Conservation (phyloP, 2,888 invertebrate species). For the Galerucella calmariensis region DNA sequence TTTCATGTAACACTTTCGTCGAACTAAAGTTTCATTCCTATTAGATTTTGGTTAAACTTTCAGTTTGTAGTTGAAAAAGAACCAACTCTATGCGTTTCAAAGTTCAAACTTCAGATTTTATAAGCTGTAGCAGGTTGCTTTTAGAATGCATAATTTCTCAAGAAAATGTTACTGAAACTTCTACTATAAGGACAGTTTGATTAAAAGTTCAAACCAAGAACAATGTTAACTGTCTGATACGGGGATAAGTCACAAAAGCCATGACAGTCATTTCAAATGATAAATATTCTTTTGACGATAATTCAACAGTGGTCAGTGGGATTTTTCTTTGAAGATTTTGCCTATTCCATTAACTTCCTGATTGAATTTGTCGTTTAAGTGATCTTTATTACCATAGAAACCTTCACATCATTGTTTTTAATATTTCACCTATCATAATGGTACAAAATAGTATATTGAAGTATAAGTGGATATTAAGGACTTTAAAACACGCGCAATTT, state of each 20-base stretch:
- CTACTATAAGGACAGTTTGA: neutral
- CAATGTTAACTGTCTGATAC: neutral
- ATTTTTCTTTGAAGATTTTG: too few species aligned
- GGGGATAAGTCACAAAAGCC: neutral
- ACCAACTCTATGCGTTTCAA: neutral
- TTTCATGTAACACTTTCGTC: neutral
- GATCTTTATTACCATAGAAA: too few species aligned
- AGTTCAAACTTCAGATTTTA: neutral
- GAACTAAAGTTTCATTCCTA: neutral
- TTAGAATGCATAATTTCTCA: neutral
- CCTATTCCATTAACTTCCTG: too few species aligned
- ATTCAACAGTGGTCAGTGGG: too few species aligned
- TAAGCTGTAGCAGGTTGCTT: slow-evolving; percentile 5
- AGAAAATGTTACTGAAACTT: neutral
- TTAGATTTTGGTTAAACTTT: slow-evolving; percentile 1
- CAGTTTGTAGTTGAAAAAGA: slow-evolving; percentile 5
- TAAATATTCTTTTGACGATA: too few species aligned
- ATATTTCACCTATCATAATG: too few species aligned
- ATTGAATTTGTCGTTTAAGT: too few species aligned
- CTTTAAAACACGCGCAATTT: too few species aligned
- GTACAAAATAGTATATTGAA: too few species aligned
- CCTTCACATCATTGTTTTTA: too few species aligned
- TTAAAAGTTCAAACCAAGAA: neutral
- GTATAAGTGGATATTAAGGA: too few species aligned
- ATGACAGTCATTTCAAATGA: too few species aligned